Evolutionary conservation across 2,888 invertebrate species (phyloP), one percentile per base, ranked within the genome.

Genomic region (Dioctria linearis): DNA sequence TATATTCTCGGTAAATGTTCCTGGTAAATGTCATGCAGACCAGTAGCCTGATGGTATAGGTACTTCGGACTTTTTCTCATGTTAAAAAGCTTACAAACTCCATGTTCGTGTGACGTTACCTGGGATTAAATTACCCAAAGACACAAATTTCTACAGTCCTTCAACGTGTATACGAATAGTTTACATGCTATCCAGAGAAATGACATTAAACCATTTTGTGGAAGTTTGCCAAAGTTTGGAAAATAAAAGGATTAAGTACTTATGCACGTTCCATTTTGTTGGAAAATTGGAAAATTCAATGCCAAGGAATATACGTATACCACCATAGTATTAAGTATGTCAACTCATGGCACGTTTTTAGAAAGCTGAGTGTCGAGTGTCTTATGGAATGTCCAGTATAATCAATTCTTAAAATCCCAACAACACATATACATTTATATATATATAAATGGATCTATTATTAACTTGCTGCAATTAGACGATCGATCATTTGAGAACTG

Each of bases 181-280:
- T 54, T 39, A 40, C 11, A 40, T 9, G 69, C 3, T n/a, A 46
- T n/a, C 4, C 54, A 8, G 11, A 11, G 54, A 54, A 54, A 11
- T 54, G 57, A 25, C 57, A n/a, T 25, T 67, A 67, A 57, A 73
- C 71, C 71, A 73, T 40, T 73, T 51, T 46, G 57, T 63, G 71
- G 71, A 73, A 73, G 71, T 13, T 73, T 73, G 71, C 71, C 71
- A 73, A 73, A 73, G 71, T 57, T 25, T 40, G n/a, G 57, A 54
- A 73, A 73, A 73, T 73, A 57, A 51, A 51, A 39, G 71, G 71
- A 54, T 73, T 73, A 73, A 73, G 39, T 54, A 25, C 63, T 63
- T 63, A 25, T 9, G 63, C 40, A 39, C 40, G 71, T 25, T 39
- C 25, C 25, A 25, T 25, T n/a, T n/a, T 73, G 40, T 54, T 73